Base-by-base conservation (phyloP, 2,797 vertebrate genomes). In the Muscicapa striata region DNA sequence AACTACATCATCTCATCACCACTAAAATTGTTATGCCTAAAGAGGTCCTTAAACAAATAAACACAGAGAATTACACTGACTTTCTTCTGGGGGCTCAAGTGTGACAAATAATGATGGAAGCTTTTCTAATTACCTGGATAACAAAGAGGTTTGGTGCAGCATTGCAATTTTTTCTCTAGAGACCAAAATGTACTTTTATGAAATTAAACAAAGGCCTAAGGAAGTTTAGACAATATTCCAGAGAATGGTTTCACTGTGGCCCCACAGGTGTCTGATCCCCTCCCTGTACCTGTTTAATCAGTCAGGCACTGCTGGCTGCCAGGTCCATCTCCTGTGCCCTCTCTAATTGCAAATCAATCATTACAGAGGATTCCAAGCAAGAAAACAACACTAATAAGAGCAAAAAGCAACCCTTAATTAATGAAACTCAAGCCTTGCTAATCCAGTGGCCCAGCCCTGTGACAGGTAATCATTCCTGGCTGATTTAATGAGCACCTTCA, bases 341-440 rank as follows among this genome's bases (percentile, higher is more conserved):
- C 73, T 29, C 0, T 58, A 91, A 87, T 77, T 76, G 54, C 87
- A 77, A 96, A 94, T 94, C 80, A 94, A 93, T 94, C 95, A 81
- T n/a, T 80, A 21, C 15, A 80, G 61, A 64, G 27, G 3, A 43
- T n/a, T 59, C 72, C 57, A 58, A 62, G 29, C 51, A 59, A 70
- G 79, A 63, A 67, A 67, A 90, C 63, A 73, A 79, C 30, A 69
- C 59, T 66, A 84, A 66, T 41, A 89, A 91, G 63, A 67, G 29
- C 21, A 54, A 58, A 67, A 90, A 69, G 20, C 57, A 76, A 84
- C 43, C 4, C 4, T 36, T 55, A 51, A 84, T 87, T 77, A 91
- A 94, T 90, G 58, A 58, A 83, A 61, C 57, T n/a, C 1, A 84
- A 82, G 67, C 22, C 0, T 23, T 70, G 57, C 63, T 70, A 77